Conservation (phyloP, 2,888 invertebrate species). For the Pecten maximus region DNA sequence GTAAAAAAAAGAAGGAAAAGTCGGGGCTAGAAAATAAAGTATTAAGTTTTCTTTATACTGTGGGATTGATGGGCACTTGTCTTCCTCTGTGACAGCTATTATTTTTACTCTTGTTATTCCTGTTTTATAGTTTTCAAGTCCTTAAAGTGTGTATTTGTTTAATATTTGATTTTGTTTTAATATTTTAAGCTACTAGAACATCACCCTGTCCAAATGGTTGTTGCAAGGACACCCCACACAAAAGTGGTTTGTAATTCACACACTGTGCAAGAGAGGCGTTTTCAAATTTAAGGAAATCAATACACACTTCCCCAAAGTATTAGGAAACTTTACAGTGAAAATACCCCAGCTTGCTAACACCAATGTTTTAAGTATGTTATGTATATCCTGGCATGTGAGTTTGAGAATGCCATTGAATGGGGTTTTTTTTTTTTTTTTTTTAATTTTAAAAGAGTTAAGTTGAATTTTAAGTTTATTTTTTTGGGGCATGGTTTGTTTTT, state of each 20-base stretch:
- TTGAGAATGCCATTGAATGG: slow-evolving; percentile 1
- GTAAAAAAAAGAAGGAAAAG: too few species aligned
- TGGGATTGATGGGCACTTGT: neutral
- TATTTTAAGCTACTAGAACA: neutral
- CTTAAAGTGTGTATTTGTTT: too few species aligned
- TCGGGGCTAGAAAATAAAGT: too few species aligned
- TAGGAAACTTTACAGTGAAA: too few species aligned
- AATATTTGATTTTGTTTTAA: neutral
- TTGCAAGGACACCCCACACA: neutral
- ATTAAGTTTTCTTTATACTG: too few species aligned
- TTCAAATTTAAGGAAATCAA: neutral
- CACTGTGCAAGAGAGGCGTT: neutral
- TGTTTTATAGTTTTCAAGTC: too few species aligned
- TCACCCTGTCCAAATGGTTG: neutral
- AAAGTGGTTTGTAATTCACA: neutral
- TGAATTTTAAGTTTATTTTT: neutral
- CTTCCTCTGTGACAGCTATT: neutral
- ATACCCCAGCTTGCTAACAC: neutral
- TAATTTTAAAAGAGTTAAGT: neutral
- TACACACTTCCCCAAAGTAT: neutral
- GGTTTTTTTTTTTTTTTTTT: neutral
- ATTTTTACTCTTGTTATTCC: neutral
- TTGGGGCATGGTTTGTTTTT: neutral
- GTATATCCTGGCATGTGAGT: neutral
- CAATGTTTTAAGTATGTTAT: neutral